phyloP scores from a whole-genome alignment of 2,113 vertebrate genomes.

The Casuarius casuarius region DNA sequence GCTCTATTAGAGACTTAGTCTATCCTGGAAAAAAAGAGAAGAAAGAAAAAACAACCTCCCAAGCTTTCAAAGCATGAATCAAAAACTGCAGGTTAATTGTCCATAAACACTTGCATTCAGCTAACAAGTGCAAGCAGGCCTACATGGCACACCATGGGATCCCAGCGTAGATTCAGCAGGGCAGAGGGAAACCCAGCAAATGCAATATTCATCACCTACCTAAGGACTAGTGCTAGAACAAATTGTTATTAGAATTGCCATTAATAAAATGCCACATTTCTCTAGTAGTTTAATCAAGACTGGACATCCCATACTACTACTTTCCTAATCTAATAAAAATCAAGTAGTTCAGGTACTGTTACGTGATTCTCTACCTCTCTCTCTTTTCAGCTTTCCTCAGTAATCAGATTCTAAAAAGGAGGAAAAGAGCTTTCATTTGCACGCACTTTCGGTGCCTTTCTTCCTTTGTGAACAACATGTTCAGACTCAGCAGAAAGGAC shows the following conservation, averaged over 20 bases:
- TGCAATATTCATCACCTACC: conserved; percentile 16
- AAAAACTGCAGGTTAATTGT: conserved; percentile 41
- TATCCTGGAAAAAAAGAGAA: neutral
- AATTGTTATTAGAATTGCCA: conserved; percentile 14
- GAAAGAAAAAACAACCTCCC: neutral
- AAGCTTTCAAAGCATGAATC: conserved; percentile 6
- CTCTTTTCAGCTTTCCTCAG: neutral
- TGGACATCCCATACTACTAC: neutral
- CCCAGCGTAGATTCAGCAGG: neutral
- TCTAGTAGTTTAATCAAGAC: neutral
- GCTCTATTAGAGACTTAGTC: neutral
- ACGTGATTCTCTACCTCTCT: neutral
- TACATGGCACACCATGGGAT: neutral
- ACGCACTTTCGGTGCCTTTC: neutral
- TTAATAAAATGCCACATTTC: conserved; percentile 2
- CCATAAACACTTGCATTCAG: neutral
- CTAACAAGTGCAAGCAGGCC: neutral
- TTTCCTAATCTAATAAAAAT: conserved; percentile 29
- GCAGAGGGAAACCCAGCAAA: conserved; percentile 9
- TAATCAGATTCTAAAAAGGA: neutral
- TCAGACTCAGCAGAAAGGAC: neutral
- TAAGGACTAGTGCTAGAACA: neutral
- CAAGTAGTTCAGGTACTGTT: neutral
- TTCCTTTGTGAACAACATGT: neutral
- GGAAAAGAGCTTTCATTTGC: neutral